phyloP scores from a whole-genome alignment of 2,888 invertebrate species.

The Gasteruption jaculator region DNA sequence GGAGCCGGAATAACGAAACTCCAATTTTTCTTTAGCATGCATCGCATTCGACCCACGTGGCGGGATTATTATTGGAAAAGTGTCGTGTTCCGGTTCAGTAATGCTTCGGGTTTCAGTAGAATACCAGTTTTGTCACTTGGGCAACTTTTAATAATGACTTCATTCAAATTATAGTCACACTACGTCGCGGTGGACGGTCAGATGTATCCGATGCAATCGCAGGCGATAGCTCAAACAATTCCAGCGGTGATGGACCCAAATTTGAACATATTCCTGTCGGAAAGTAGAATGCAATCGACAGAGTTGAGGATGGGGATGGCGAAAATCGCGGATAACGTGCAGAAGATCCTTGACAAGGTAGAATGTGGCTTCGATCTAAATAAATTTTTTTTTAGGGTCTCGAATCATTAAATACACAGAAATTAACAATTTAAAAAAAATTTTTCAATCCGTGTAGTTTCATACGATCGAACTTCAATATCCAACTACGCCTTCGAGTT shows the following conservation, averaged over 20 bases:
- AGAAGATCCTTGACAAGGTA: conserved; percentile 57
- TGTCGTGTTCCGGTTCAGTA: too few relatives aligned
- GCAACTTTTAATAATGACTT: too few relatives aligned
- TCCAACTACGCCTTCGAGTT: conserved; percentile 32
- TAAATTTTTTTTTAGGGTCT: too few relatives aligned
- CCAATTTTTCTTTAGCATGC: too few relatives aligned
- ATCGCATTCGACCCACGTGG: too few relatives aligned
- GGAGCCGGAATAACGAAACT: too few relatives aligned
- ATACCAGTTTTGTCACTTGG: too few relatives aligned
- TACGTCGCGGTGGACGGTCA: conserved; percentile 37
- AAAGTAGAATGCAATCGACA: conserved; percentile 62
- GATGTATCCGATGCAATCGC: conserved; percentile 32
- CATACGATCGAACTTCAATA: conserved; percentile 42
- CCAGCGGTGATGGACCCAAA: conserved; percentile 48
- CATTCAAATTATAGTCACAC: conserved; percentile 30
- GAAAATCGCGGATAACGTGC: conserved; percentile 63
- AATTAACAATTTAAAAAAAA: too few relatives aligned
- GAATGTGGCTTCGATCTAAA: too few relatives aligned
- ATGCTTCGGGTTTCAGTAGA: too few relatives aligned
- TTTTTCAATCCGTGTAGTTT: conserved; percentile 34
- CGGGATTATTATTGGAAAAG: too few relatives aligned
- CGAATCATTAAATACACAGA: too few relatives aligned
- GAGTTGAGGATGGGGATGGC: conserved; percentile 63
- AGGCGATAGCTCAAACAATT: conserved; percentile 30
- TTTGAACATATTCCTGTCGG: conserved; percentile 57